phyloP scores from a whole-genome alignment of 2,113 vertebrate species.

The Gallinago jamesoni region DNA sequence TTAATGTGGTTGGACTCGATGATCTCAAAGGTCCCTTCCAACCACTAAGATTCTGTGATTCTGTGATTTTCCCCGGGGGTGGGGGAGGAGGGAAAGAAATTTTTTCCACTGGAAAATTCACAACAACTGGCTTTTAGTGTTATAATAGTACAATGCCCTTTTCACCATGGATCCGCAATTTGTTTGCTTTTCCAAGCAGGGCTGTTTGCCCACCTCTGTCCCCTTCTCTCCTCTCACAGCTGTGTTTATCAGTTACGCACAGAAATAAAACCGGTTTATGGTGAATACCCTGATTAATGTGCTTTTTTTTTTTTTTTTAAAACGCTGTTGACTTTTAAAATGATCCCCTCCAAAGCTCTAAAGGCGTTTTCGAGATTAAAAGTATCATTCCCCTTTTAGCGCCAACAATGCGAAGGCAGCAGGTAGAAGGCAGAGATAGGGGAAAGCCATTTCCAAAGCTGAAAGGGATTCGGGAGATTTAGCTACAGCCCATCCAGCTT shows the following conservation, averaged over 20 bases:
- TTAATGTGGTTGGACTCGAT: too few relatives aligned
- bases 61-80: neutral
- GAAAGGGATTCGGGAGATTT: constrained; percentile 58
- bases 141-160: neutral
- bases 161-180: neutral
- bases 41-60: too few relatives aligned
- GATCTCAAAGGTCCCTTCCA: too few relatives aligned
- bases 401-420: constrained; percentile 24
- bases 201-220: constrained; percentile 19
- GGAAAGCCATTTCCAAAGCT: constrained; percentile 49
- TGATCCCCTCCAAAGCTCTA: constrained; percentile 39
- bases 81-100: too few relatives aligned
- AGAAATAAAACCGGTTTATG: constrained; percentile 21
- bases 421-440: constrained; percentile 46
- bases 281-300: constrained; percentile 32
- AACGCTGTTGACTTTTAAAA: constrained; percentile 48
- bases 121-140: neutral
- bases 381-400: constrained; percentile 31
- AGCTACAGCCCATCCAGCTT: constrained; percentile 33
- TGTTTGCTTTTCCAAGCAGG: neutral
- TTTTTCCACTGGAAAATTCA: neutral
- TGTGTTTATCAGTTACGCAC: neutral
- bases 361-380: constrained; percentile 49
- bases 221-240: neutral
- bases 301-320: neutral